Evolutionary conservation across 2,797 vertebrate species (phyloP).

Genomic region (Delichon dasypus): DNA sequence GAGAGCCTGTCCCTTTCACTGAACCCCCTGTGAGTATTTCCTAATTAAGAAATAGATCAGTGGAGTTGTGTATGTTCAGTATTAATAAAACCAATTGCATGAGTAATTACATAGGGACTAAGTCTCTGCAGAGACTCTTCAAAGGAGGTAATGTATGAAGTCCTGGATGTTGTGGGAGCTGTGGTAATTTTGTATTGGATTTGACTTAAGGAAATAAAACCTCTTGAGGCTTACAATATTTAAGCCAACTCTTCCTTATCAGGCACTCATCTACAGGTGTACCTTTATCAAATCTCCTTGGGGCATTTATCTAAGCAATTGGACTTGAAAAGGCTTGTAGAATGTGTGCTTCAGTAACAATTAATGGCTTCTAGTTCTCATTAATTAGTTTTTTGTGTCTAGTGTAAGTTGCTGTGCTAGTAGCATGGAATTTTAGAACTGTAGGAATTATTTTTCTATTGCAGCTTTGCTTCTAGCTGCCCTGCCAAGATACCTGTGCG

Average conservation of each 20-base stretch:
- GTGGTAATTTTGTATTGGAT: not conserved
- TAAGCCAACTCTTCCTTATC: slow-evolving; percentile 31
- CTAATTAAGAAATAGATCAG: slow-evolving; percentile 60
- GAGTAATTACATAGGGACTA: slow-evolving; percentile 63
- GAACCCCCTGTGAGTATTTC: slow-evolving; percentile 91
- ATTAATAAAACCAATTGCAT: slow-evolving; percentile 35
- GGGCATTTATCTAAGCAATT: slow-evolving; percentile 17
- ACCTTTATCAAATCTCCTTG: slow-evolving; percentile 46
- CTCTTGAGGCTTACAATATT: not conserved
- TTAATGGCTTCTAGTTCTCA: not conserved
- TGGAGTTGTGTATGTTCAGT: not conserved
- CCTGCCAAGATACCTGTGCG: not conserved
- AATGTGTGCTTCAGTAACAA: slow-evolving; percentile 4
- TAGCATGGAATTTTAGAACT: not conserved
- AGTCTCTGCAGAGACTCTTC: slow-evolving; percentile 45
- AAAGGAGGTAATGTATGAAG: slow-evolving; percentile 31
- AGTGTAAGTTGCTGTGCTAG: not conserved
- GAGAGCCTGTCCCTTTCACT: slow-evolving; percentile 83
- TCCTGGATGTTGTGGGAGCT: slow-evolving; percentile 20
- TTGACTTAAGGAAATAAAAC: slow-evolving; percentile 24
- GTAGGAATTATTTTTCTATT: not conserved
- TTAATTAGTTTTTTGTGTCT: slow-evolving; percentile 45
- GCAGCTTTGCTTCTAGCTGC: not conserved
- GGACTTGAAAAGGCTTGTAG: slow-evolving; percentile 35
- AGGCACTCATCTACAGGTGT: not conserved